Base-by-base conservation (phyloP, 2,888 invertebrate genomes). In the Sarcophaga carnaria region DNA sequence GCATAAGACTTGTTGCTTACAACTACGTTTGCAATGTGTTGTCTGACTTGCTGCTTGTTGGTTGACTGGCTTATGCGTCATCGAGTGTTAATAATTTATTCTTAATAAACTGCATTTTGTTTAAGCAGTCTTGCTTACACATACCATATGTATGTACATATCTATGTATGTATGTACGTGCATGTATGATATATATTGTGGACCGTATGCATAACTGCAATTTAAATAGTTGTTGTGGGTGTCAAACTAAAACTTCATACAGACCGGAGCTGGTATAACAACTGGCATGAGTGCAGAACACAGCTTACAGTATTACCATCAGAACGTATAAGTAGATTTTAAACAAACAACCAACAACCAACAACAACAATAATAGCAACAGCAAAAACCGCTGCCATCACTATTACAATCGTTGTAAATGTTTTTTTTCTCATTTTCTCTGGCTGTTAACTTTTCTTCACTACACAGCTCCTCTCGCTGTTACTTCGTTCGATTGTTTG, bases 11-110 rank as follows among this genome's bases (percentile, higher is more conserved):
- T 76, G 78, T 81, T 84, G 81, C 60, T 59, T 75, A 62, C 45
- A 59, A 59, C 59, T 47, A 71, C 22, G 22, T 47, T 47, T 54
- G 63, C 37, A 37, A 6, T 27, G 45, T 69, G 10, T 2, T 59
- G 63, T 84, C 47, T 70, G 62, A 8, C 6, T 20, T 25, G 17
- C n/a, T 54, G n/a, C 70, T 81, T 71, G 71, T 84, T 76, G 84
- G 84, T 87, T 54, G 14, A 14, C 5, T 54, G 17, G 14, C 54
- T 87, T 84, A 87, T 87, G 87, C 87, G 87, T 87, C 87, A 87
- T 87, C 79, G 81, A 87, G 81, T 87, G 87, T 87, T 76, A 84
- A 87, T 84, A 87, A 87, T 87, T 87, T 87, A 87, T 87, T 87
- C 87, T 84, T 84, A 84, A 84, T 79, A 79, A 79, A 79, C 81